Conservation (phyloP, 2,888 invertebrate genomes). For the Timema podura region DNA sequence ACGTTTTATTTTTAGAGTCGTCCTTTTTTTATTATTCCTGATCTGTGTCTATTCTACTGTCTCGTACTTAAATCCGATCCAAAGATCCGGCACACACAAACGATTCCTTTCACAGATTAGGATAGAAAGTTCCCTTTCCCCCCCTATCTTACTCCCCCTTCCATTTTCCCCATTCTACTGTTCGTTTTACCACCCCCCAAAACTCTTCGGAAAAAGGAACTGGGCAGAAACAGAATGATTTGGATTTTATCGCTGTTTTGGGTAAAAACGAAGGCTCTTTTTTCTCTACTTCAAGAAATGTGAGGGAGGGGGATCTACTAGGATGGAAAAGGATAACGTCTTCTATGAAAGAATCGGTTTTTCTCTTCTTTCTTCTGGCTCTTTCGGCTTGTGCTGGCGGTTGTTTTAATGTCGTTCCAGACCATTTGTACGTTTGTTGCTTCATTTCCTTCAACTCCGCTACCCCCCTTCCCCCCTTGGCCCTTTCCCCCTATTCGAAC, state of each 20-base stretch:
- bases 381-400: constrained; percentile 37
- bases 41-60: no score
- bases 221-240: constrained; percentile 22
- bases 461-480: constrained; percentile 21
- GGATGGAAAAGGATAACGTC: constrained; percentile 11
- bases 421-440: constrained; percentile 47
- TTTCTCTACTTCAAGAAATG: background rate
- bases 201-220: constrained; percentile 9
- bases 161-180: no score
- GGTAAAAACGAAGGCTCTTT: constrained; percentile 17
- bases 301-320: background rate
- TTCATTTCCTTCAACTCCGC: constrained; percentile 42
- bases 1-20: no score
- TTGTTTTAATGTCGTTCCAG: constrained; percentile 46
- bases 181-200: background rate
- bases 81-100: no score
- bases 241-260: constrained; percentile 28
- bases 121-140: no score
- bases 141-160: no score
- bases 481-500: background rate
- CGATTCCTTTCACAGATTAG: no score
- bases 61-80: no score
- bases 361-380: constrained; percentile 15
- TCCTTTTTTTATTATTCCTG: no score
- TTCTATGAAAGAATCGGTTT: constrained; percentile 14